Evolutionary conservation across 2,797 vertebrate genomes (phyloP).

Genomic region (Peromyscus melanophrys): DNA sequence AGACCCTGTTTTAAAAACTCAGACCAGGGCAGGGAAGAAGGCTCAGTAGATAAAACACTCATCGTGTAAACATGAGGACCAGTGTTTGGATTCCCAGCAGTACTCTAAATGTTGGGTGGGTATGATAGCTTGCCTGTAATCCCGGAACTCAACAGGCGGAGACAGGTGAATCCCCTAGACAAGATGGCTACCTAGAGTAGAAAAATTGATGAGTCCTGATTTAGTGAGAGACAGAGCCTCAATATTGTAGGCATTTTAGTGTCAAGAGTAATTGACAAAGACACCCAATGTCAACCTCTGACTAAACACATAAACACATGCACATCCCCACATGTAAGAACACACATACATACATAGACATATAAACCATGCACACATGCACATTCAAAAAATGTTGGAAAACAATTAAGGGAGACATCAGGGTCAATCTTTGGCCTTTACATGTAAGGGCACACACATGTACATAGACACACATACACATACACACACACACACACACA

Average conservation of each 20-base stretch:
- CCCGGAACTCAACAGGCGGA: neutral
- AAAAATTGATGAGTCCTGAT: neutral
- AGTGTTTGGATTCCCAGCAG: neutral
- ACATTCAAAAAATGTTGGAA: neutral
- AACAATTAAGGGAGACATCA: neutral
- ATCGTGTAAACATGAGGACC: too few species aligned
- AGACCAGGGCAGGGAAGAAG: neutral
- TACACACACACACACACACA: neutral
- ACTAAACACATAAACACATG: neutral
- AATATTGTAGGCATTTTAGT: neutral
- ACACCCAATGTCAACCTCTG: neutral
- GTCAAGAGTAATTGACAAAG: neutral
- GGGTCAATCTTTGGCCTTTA: neutral
- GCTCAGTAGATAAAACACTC: neutral
- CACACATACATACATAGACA: neutral
- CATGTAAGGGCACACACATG: neutral
- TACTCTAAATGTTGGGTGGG: neutral
- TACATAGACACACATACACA: fast-evolving
- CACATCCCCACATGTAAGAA: neutral
- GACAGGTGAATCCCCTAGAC: neutral
- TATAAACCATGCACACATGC: neutral
- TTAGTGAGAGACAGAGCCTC: neutral
- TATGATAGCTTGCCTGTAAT: neutral
- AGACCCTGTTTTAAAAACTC: neutral
- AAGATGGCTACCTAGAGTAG: neutral